Conservation (phyloP, 1,140 invertebrate species). For the Aradophagus sp. region DNA sequence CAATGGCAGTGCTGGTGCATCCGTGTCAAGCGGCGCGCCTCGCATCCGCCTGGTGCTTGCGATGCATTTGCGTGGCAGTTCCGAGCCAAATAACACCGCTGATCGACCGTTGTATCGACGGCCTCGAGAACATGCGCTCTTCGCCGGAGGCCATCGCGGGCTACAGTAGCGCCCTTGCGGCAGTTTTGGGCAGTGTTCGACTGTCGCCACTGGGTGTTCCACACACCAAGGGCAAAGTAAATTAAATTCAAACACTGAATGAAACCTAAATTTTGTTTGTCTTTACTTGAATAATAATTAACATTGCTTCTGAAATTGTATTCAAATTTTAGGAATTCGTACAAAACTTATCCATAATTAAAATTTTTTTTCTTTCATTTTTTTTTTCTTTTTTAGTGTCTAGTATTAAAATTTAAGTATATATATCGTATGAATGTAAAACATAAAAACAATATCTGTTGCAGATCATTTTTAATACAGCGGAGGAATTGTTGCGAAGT, state of each 20-base stretch:
- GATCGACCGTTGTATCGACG: constrained; percentile 90
- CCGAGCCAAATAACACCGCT: constrained; percentile 95
- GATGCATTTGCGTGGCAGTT: constrained; percentile 93
- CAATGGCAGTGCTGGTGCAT: constrained; percentile 90
- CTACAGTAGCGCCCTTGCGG: constrained; percentile 94
- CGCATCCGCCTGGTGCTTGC: constrained; percentile 94
- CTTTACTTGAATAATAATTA: too few species aligned
- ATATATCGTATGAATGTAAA: too few species aligned
- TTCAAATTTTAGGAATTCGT: too few species aligned
- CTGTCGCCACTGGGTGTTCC: constrained; percentile 96
- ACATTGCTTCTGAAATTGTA: too few species aligned
- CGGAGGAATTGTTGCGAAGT: constrained; percentile 95
- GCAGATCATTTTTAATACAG: constrained; percentile 95
- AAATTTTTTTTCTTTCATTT: too few species aligned
- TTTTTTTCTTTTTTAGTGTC: too few species aligned
- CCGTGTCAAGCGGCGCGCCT: constrained; percentile 93
- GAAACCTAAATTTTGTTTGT: too few species aligned
- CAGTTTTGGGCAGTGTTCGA: constrained; percentile 92
- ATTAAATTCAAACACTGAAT: too few species aligned
- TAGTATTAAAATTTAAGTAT: too few species aligned
- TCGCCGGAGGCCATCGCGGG: constrained; percentile 95
- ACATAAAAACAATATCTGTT: too few species aligned
- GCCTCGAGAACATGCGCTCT: constrained; percentile 90
- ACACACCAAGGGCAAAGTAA: constrained; percentile 94
- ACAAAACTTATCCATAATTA: too few species aligned